Conservation (phyloP, 2,113 vertebrate genomes). For the Microcebus ravelobensis region DNA sequence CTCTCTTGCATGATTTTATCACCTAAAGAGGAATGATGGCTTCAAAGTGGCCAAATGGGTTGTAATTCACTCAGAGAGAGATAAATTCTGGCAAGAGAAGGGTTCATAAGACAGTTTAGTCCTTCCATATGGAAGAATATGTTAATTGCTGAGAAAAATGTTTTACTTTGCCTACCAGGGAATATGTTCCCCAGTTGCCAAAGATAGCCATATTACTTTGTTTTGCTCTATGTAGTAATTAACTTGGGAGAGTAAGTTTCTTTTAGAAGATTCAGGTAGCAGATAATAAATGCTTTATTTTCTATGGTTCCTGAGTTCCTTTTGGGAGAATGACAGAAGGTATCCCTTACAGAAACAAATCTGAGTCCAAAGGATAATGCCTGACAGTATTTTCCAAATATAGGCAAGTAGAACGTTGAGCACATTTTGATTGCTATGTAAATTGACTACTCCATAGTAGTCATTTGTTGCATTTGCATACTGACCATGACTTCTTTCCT, state of each 20-base stretch:
- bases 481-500: conserved; percentile 55
- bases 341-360: conserved; percentile 50
- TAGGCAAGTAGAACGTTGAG: neutral
- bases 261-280: neutral
- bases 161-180: neutral
- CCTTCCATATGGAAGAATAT: conserved; percentile 9
- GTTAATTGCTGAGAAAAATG: neutral
- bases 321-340: conserved; percentile 4
- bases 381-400: conserved; percentile 15
- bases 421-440: neutral
- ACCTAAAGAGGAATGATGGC: neutral
- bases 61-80: neutral
- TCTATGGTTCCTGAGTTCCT: conserved; percentile 40
- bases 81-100: conserved; percentile 17
- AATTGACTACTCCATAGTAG: neutral
- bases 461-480: conserved; percentile 19
- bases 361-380: neutral
- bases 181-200: neutral
- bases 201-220: neutral
- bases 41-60: neutral
- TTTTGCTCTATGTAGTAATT: neutral
- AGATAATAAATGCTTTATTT: conserved; percentile 57
- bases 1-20: neutral
- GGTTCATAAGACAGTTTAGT: neutral
- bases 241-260: neutral